A percentile compares a stretch with the other conserved stretches of the same genome.
These are phyloP conservation scores for Umimayanthus kanabou DNA, from an alignment of 92 coral and sea anemone species.

Conservation along the genomic window DNA sequence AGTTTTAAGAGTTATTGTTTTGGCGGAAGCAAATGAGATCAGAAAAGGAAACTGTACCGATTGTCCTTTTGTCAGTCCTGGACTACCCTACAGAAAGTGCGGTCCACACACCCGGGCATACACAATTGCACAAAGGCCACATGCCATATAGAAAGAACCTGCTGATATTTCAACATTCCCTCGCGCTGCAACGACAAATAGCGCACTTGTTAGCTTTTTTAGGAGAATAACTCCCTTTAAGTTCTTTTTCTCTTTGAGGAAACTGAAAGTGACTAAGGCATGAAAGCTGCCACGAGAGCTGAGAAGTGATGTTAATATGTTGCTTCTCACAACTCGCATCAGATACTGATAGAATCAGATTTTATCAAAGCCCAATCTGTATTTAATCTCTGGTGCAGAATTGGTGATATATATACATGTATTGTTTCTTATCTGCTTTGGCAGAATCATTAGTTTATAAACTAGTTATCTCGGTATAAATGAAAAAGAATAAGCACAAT, in stretches of 20 bases:
- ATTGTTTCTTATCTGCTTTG: not conserved
- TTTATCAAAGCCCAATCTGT: not conserved
- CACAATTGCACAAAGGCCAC: not conserved
- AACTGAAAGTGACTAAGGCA: not conserved
- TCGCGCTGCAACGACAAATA: slow-evolving; percentile 8
- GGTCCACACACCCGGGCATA: no score
- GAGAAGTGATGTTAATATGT: not conserved
- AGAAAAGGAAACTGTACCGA: not conserved
- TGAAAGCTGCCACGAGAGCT: not conserved
- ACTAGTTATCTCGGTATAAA: not conserved
- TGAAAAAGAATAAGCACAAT: not conserved
- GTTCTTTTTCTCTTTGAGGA: slow-evolving; percentile 11
- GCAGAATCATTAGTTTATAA: not conserved
- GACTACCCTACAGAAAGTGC: not conserved
- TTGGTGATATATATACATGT: not conserved
- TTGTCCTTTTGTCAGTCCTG: not conserved
- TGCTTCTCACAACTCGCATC: not conserved
- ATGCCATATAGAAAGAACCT: slow-evolving; percentile 12
- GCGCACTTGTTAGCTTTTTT: not conserved
- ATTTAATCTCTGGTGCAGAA: not conserved
- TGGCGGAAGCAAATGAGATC: not conserved
- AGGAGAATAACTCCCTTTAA: not conserved
- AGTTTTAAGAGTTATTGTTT: not conserved
- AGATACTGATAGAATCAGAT: no score
- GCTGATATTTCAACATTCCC: not conserved